These are phyloP conservation scores for Apis dorsata DNA, from an alignment of 1,140 invertebrate species.

Conservation along the genomic window DNA sequence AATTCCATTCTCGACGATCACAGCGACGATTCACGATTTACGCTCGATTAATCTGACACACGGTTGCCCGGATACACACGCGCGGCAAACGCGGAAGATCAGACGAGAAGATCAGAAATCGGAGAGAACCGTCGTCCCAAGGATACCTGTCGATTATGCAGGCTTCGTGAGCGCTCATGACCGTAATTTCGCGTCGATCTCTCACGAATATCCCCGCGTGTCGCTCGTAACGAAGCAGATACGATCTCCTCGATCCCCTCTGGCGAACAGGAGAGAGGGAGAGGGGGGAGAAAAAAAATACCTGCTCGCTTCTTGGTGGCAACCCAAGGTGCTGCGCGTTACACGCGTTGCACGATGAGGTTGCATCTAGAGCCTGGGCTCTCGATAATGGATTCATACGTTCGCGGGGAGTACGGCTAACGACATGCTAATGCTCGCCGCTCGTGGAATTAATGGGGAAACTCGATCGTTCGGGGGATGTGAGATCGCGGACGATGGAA, in stretches of 20 bases:
- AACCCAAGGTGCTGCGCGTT: conserved; percentile 44
- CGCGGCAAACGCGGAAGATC: conserved; percentile 30
- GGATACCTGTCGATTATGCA: conserved; percentile 43
- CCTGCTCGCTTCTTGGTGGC: conserved; percentile 39
- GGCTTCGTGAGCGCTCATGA: conserved; percentile 42
- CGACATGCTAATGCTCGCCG: conserved; percentile 67
- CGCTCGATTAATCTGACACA: conserved; percentile 16
- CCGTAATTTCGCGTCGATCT: conserved; percentile 40
- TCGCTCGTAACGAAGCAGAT: conserved; percentile 49
- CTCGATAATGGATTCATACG: conserved; percentile 61
- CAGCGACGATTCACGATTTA: neutral
- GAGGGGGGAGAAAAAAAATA: conserved; percentile 2
- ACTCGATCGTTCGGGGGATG: conserved; percentile 49
- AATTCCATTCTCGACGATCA: no score
- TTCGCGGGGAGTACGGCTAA: conserved; percentile 52
- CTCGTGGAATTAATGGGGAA: conserved; percentile 63
- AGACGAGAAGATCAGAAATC: neutral
- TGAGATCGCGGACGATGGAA: conserved; percentile 5
- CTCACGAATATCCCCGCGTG: conserved; percentile 51
- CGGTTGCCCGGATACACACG: neutral
- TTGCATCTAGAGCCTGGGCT: neutral
- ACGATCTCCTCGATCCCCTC: conserved; percentile 32
- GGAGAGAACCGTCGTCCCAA: neutral
- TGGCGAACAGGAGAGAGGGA: no score
- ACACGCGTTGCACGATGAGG: conserved; percentile 23